A percentile compares a stretch with the other conserved stretches of the same genome.
phyloP scores from a whole-genome alignment of 2,113 vertebrate species.

The Pseudopipra pipra region DNA sequence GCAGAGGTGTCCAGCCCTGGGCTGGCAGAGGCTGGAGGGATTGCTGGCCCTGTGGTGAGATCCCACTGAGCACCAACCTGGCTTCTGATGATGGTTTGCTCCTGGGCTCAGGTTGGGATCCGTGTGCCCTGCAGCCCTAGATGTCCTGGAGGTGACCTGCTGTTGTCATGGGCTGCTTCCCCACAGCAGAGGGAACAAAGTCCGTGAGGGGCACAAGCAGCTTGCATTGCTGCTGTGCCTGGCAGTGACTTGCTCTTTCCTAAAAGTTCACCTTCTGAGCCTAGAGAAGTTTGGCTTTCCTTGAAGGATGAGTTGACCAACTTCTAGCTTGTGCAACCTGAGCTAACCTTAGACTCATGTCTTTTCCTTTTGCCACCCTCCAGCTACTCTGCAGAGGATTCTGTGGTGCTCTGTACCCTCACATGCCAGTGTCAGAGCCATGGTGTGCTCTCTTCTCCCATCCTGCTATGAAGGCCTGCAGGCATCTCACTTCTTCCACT shows the following conservation, averaged over 20 bases:
- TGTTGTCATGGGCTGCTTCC: not conserved
- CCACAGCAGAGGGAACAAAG: not conserved
- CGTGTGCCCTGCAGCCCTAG: not conserved
- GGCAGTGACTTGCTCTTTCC: not conserved
- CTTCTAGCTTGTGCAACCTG: not conserved
- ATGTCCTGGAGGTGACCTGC: not conserved
- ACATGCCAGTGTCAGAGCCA: rapidly evolving
- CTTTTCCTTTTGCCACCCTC: not conserved
- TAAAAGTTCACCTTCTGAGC: not conserved
- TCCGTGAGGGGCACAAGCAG: not conserved
- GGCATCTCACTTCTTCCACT: not conserved
- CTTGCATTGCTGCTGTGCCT: not conserved
- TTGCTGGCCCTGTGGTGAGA: not conserved
- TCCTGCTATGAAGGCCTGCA: not conserved
- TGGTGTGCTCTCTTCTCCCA: not conserved
- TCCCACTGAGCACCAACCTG: not conserved
- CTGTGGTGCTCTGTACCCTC: not conserved
- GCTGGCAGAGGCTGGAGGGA: not conserved
- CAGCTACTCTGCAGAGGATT: not conserved
- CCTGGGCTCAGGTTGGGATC: not conserved
- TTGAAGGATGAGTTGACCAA: not conserved
- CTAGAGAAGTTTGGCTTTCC: not conserved
- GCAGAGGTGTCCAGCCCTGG: not conserved
- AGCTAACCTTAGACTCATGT: not conserved
- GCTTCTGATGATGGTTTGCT: not conserved